A percentile compares a stretch with the other conserved stretches of the same genome.
Evolutionary conservation across 1,140 invertebrate species (phyloP).

Genomic region (Alviniconcha marisindica): DNA sequence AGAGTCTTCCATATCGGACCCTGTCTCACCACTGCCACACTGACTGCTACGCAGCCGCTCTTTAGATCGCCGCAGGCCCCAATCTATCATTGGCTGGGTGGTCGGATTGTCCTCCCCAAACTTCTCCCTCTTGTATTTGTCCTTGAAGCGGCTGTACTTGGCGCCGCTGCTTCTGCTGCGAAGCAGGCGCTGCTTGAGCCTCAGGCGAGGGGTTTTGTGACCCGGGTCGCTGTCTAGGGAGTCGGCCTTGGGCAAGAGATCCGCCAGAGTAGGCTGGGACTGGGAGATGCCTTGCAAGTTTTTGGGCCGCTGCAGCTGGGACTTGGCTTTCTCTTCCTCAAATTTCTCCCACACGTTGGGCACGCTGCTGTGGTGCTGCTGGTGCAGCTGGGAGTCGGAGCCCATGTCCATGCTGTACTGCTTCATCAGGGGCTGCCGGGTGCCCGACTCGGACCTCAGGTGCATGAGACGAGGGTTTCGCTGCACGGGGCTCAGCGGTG

Average conservation of each 20-base stretch:
- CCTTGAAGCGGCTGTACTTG: slow-evolving; percentile 57
- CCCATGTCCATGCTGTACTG: slow-evolving; percentile 58
- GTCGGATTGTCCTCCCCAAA: slow-evolving; percentile 38
- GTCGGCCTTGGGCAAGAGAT: slow-evolving; percentile 35
- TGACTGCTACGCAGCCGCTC: slow-evolving; percentile 45
- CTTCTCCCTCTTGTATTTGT: slow-evolving; percentile 54
- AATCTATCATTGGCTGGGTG: slow-evolving; percentile 40
- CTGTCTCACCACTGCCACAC: slow-evolving; percentile 58
- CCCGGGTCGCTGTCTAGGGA: slow-evolving; percentile 41
- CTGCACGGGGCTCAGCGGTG: slow-evolving; percentile 47
- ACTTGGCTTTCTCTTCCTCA: slow-evolving; percentile 32
- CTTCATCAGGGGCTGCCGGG: slow-evolving; percentile 49
- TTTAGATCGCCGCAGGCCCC: slow-evolving; percentile 37
- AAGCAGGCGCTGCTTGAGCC: slow-evolving; percentile 52
- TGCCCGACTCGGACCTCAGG: slow-evolving; percentile 28
- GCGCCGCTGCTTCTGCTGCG: slow-evolving; percentile 56
- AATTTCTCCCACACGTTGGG: slow-evolving; percentile 50
- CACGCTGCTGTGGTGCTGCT: slow-evolving; percentile 52
- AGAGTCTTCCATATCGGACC: slow-evolving; percentile 62
- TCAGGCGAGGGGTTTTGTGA: slow-evolving; percentile 40
- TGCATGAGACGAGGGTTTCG: slow-evolving; percentile 44
- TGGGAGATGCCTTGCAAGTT: slow-evolving; percentile 47
- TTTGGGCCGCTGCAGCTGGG: slow-evolving; percentile 33
- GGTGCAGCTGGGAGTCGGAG: slow-evolving; percentile 51
- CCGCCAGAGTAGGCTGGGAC: slow-evolving; percentile 51